Base-by-base conservation (phyloP, 2,113 vertebrate species). In the Crotalus tigris region DNA sequence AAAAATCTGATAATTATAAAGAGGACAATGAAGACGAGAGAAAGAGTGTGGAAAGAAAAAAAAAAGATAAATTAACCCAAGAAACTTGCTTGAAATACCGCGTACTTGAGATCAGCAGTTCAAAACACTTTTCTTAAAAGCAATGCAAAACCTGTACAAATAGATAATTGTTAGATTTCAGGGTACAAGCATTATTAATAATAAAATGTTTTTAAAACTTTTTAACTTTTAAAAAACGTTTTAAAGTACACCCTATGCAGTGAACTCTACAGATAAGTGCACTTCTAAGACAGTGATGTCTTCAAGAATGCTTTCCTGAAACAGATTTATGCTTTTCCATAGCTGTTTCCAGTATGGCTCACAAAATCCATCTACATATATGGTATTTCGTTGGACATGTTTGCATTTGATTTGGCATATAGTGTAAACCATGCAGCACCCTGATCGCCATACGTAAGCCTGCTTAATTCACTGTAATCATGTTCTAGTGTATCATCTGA, bases 141-240 rank as follows among this genome's bases (percentile, higher is more conserved):
- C 4, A 58, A 19, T 93, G 91, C 89, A 92, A 93, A 89, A 89
- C 1, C 24, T 89, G 17, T 51, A 12, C 91, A 87, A 53, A 93
- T 8, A 49, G 91, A 88, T 95, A 95, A 95, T 44, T 21, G 46
- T 89, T 92, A 75, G 86, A 87, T 91, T n/a, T 93, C 26, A 87
- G 26, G 94, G 94, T 92, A 93, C 92, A 94, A 94, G 61, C 12
- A 1, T 69, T 69, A 54, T 33, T 61, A 95, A 93, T 61, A 95
- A 93, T 64, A 93, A 87, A 91, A 11, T 3, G 87, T 90, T 87
- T 24, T 29, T 11, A 64, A 12, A 3, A 2, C 13, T 81, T 23
- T n/a, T 94, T 94, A 33, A 51, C 6, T 2, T 85, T 88, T 91
- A 91, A 33, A 88, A 88, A n/a, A 1, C 24, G 1, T 51, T 51